Evolutionary conservation across 2,888 invertebrate genomes (phyloP), one percentile per base, ranked within the genome.

Genomic region (Coenonympha arcania): DNA sequence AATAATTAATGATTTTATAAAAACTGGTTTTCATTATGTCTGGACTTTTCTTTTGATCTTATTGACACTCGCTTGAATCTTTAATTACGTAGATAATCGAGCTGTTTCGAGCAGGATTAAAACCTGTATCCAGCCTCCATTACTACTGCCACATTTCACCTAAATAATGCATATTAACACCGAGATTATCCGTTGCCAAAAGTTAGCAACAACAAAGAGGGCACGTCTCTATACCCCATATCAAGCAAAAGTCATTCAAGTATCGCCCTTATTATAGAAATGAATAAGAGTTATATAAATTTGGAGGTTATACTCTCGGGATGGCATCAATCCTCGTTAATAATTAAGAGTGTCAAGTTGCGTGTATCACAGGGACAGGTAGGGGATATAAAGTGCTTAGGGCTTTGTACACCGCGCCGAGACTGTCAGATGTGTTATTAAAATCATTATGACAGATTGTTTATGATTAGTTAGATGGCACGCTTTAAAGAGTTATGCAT

Each of bases 261-360:
- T 41, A 26, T 49, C 6, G 5, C 24, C 43, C 31, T 34, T 55
- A 52, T 31, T 13, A 6, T 2, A 1, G 15, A 4, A 6, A 3
- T 0, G n/a, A 13, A 37, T 49, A 55, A 16, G 40, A 11, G 34
- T 15, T 20, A 33, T 15, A 19, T 39, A 18, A 33, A 36, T 19
- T 33, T 31, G 4, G 11, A 16, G 18, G 13, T 39, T 44, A 58
- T 71, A 54, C 57, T 55, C 52, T 44, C 52, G 64, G 75, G 73
- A 75, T 61, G 57, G 59, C 73, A 79, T 79, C 79, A 70, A 78
- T 79, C 71, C 76, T 74, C 66, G 69, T 79, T 78, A 79, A 76
- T 77, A 71, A 79, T 76, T 77, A 74, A 71, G 62, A 61, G 58
- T 63, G 66, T 65, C 66, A 64, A 60, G 60, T 61, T 59, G 56